phyloP scores from a whole-genome alignment of 1,140 invertebrate genomes.

The Drosophila melanogaster region DNA sequence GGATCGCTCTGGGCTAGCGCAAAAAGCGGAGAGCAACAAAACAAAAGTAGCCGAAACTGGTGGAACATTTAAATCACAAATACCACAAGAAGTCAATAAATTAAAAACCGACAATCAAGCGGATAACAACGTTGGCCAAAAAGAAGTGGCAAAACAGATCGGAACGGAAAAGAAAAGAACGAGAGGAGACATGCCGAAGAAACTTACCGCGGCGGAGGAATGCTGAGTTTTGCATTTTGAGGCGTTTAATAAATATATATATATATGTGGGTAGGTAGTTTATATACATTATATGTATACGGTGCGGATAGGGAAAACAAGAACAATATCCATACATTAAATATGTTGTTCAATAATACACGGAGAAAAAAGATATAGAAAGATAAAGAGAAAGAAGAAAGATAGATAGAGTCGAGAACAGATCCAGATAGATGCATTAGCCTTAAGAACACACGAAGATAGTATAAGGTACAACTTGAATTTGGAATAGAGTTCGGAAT shows the following conservation, averaged over 20 bases:
- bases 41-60: slow-evolving; percentile 59
- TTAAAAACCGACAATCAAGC: slow-evolving; percentile 58
- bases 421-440: slow-evolving; percentile 38
- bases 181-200: slow-evolving; percentile 80
- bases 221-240: slow-evolving; percentile 85
- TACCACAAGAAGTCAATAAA: slow-evolving; percentile 53
- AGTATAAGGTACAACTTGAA: slow-evolving; percentile 12
- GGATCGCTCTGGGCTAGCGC: slow-evolving; percentile 62
- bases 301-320: slow-evolving; percentile 62
- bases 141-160: slow-evolving; percentile 45
- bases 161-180: slow-evolving; percentile 38
- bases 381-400: slow-evolving; percentile 41
- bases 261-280: slow-evolving; percentile 24
- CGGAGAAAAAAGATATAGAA: slow-evolving; percentile 36
- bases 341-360: slow-evolving; percentile 56
- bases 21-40: slow-evolving; percentile 41
- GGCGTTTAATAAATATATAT: slow-evolving; percentile 77
- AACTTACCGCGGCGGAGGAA: slow-evolving; percentile 90
- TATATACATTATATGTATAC: slow-evolving; percentile 40
- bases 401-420: slow-evolving; percentile 50
- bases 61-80: slow-evolving; percentile 74
- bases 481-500: slow-evolving; percentile 7
- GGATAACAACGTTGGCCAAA: slow-evolving; percentile 49
- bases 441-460: slow-evolving; percentile 1
- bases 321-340: slow-evolving; percentile 80